phyloP scores from a whole-genome alignment of 2,888 invertebrate genomes.

The Drosophila borborema region DNA sequence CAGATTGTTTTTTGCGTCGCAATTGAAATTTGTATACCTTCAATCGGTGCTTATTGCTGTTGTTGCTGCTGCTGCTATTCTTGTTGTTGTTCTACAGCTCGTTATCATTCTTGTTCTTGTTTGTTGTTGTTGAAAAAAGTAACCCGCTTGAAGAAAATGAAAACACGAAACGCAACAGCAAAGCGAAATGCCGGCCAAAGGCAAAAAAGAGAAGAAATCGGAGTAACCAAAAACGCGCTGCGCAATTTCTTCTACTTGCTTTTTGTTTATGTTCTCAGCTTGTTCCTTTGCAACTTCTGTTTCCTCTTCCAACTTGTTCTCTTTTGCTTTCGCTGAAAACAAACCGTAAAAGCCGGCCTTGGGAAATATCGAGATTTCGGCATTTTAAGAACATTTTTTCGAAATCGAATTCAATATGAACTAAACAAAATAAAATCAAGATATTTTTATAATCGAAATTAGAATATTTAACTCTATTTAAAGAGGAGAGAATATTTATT shows the following conservation, averaged over 20 bases:
- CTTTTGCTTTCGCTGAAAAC: background rate
- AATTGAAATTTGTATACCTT: constrained; percentile 49
- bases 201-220: constrained; percentile 1
- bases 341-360: constrained; percentile 18
- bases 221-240: constrained; percentile 47
- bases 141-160: constrained; percentile 53
- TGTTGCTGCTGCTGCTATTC: background rate
- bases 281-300: constrained; percentile 19
- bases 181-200: constrained; percentile 29
- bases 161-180: constrained; percentile 45
- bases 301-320: constrained; percentile 3
- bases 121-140: constrained; percentile 17
- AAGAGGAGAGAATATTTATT: constrained; percentile 9
- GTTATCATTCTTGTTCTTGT: constrained; percentile 36
- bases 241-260: constrained; percentile 65
- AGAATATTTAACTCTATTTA: background rate
- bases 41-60: constrained; percentile 30
- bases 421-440: background rate
- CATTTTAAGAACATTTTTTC: background rate
- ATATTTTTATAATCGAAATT: background rate
- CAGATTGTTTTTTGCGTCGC: constrained; percentile 54
- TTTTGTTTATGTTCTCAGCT: constrained; percentile 21
- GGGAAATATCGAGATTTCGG: background rate
- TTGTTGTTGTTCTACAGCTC: constrained; percentile 20
- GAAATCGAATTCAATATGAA: constrained; percentile 35